phyloP scores from a whole-genome alignment of 2,888 invertebrate genomes.

The Aphrophora alni region DNA sequence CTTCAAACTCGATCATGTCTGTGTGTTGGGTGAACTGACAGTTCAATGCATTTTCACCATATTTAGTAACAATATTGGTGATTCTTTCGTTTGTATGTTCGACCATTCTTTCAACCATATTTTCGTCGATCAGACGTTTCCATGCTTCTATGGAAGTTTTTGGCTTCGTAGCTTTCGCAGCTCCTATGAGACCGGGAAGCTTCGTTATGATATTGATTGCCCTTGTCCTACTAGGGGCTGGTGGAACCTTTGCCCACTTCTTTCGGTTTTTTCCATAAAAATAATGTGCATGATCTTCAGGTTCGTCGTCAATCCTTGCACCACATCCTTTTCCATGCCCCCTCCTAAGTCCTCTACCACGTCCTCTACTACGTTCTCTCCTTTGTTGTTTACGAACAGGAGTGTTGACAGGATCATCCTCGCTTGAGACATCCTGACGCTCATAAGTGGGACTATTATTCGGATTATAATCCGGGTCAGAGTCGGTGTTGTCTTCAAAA shows the following conservation, averaged over 20 bases:
- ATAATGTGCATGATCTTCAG: background rate
- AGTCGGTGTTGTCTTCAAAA: background rate
- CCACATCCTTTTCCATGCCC: background rate
- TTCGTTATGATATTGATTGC: background rate
- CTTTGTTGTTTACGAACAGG: background rate
- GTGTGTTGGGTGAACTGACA: background rate
- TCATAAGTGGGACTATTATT: background rate
- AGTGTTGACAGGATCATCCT: background rate
- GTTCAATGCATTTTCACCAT: background rate
- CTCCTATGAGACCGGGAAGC: background rate
- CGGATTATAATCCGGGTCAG: background rate
- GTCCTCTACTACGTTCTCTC: background rate
- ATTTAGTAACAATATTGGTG: background rate
- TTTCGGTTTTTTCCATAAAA: background rate
- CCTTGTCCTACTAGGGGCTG: background rate
- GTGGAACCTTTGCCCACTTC: background rate
- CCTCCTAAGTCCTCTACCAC: background rate
- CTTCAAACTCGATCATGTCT: background rate
- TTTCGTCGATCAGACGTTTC: background rate
- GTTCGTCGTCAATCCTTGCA: background rate
- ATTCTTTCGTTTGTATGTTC: constrained; percentile 11
- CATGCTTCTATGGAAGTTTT: background rate
- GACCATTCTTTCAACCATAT: background rate
- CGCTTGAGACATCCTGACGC: background rate
- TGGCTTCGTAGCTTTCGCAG: background rate